Evolutionary conservation across 2,888 invertebrate species (phyloP), one percentile per base, ranked within the genome.

Genomic region (Strigamia maritima): DNA sequence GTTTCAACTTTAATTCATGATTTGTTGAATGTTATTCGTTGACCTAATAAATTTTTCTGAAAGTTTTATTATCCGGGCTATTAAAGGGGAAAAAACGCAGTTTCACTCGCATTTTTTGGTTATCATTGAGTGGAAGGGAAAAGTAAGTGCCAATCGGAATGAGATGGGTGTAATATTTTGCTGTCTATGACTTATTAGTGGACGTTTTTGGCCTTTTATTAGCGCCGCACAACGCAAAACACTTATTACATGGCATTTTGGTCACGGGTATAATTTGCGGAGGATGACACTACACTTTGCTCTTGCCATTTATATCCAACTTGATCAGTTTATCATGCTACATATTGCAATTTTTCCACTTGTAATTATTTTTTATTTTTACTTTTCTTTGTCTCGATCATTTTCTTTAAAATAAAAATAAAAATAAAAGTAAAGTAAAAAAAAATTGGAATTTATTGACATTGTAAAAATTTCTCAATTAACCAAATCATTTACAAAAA

Each of bases 201-300:
- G 6, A 60, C 60, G 19, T 60, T 60, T n/a, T 22, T 35, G 60
- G 60, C 24, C 19, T 60, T 60, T 60, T 19, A 60, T 19, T 60
- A 60, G 24, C 19, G 60, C 60, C 19, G 12, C n/a, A 22, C 60
- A 24, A 60, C 1, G 60, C 60, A 60, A 60, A 60, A 60, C 60
- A 60, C 60, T 60, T 60, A 60, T 60, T 60, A 60, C 60, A 60
- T 60, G 60, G 60, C 60, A 19, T 60, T 60, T 60, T 60, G 60
- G 60, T 60, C 60, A 60, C 24, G 60, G 60, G n/a, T 60, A 22
- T 60, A 60, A 60, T 60, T 60, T 60, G 60, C 22, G 22, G 60
- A 2, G 60, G 60, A 60, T 60, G 60, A 60, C 60, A 60, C 60
- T 2, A 60, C 60, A 60, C 60, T 24, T 60, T 60, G 60, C 22